These are phyloP conservation scores for Drosophila maculinotata DNA, from an alignment of 2,888 invertebrate genomes.

Conservation along the genomic window DNA sequence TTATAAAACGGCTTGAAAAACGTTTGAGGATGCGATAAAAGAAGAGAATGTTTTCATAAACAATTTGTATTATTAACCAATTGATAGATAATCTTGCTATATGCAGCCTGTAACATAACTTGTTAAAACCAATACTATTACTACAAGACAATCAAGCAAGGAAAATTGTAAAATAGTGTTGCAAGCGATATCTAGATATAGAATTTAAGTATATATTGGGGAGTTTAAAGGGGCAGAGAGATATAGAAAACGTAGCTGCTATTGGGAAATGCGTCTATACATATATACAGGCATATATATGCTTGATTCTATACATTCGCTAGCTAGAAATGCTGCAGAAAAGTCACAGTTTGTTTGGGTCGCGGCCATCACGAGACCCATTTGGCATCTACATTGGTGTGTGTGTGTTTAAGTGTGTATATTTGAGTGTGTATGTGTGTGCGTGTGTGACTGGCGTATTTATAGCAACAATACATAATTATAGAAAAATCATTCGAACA, in stretches of 20 bases:
- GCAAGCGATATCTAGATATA: neutral
- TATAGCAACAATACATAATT: slow-evolving; percentile 74
- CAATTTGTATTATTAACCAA: too few relatives aligned
- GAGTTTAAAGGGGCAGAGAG: neutral
- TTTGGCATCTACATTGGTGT: slow-evolving; percentile 39
- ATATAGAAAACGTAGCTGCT: neutral
- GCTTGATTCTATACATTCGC: slow-evolving; percentile 15
- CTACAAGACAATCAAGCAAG: too few relatives aligned
- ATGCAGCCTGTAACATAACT: too few relatives aligned
- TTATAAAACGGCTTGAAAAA: too few relatives aligned
- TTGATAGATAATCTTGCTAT: too few relatives aligned
- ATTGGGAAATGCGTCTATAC: neutral
- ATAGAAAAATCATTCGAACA: slow-evolving; percentile 62
- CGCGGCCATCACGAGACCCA: slow-evolving; percentile 67
- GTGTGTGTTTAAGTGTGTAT: slow-evolving; percentile 9
- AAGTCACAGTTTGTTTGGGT: slow-evolving; percentile 56
- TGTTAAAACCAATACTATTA: too few relatives aligned
- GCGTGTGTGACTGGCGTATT: slow-evolving; percentile 55
- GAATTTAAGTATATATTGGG: neutral
- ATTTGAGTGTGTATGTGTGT: slow-evolving; percentile 13
- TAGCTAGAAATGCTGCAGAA: slow-evolving; percentile 25
- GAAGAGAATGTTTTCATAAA: too few relatives aligned
- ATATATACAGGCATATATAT: neutral
- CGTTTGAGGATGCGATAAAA: too few relatives aligned
- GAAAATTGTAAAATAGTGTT: too few relatives aligned